Percentiles rank a stretch among this genome's conserved stretches.
Conservation (phyloP, 1,140 invertebrate species). For the Philotrypesis tridentata region DNA sequence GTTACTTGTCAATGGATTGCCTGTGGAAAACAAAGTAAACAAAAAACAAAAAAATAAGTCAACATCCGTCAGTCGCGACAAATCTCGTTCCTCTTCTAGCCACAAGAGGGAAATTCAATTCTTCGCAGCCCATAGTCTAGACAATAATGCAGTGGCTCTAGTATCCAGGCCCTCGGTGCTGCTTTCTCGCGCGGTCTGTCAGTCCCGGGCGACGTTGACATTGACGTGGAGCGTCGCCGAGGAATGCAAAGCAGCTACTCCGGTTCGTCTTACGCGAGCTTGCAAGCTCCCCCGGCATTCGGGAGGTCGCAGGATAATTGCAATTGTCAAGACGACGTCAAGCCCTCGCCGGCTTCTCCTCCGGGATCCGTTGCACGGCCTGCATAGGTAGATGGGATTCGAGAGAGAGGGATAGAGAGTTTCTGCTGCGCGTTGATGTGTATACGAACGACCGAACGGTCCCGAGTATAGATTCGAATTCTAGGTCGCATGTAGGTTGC, state of each 20-base stretch:
- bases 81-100: too few species aligned
- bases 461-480: background rate
- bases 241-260: constrained; percentile 42
- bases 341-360: background rate
- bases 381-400: background rate
- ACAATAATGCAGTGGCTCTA: background rate
- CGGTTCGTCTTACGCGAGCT: background rate
- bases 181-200: background rate
- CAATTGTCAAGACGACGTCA: constrained; percentile 22
- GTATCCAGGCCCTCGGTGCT: background rate
- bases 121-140: background rate
- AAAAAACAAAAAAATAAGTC: too few species aligned
- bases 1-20: too few species aligned
- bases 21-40: too few species aligned
- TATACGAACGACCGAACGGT: background rate
- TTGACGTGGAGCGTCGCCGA: constrained; percentile 3
- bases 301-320: constrained; percentile 20
- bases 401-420: background rate
- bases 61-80: too few species aligned
- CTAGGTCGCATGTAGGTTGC: too few species aligned
- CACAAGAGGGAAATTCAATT: constrained; percentile 22
- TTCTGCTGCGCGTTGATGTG: too few species aligned
- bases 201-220: background rate
- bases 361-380: background rate
- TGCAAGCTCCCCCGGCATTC: background rate